Conservation (phyloP, 2,888 invertebrate genomes). For the Xestia xanthographa region DNA sequence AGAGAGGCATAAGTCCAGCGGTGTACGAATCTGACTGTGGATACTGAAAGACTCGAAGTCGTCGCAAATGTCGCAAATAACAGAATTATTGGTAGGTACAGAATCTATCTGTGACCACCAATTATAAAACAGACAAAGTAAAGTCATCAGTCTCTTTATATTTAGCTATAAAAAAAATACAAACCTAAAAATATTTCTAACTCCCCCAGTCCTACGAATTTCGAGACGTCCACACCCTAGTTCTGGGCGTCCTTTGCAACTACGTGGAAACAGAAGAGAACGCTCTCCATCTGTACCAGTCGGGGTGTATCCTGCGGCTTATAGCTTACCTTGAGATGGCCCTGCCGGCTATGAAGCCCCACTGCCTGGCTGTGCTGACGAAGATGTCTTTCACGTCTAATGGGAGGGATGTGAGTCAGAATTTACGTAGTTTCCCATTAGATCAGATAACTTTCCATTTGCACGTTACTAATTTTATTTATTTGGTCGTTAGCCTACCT, state of each 20-base stretch:
- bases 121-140: not conserved
- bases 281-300: constrained; percentile 82
- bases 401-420: constrained; percentile 82
- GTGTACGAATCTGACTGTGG: not conserved
- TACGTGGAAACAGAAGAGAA: constrained; percentile 87
- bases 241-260: constrained; percentile 82
- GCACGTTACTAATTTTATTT: not conserved
- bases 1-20: not conserved
- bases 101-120: not conserved
- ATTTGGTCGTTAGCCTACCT: not conserved
- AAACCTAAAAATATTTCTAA: not conserved
- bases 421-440: not conserved
- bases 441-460: not conserved
- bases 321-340: constrained; percentile 87
- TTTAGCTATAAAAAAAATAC: not conserved
- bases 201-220: constrained; percentile 84
- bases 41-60: not conserved
- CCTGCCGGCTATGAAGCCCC: constrained; percentile 84
- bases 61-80: not conserved
- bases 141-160: not conserved
- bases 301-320: constrained; percentile 84
- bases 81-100: not conserved
- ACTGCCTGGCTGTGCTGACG: constrained; percentile 84
- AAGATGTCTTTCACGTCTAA: constrained; percentile 85
- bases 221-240: constrained; percentile 85